phyloP scores from a whole-genome alignment of 2,797 vertebrate genomes.

The Chiroxiphia lanceolata region DNA sequence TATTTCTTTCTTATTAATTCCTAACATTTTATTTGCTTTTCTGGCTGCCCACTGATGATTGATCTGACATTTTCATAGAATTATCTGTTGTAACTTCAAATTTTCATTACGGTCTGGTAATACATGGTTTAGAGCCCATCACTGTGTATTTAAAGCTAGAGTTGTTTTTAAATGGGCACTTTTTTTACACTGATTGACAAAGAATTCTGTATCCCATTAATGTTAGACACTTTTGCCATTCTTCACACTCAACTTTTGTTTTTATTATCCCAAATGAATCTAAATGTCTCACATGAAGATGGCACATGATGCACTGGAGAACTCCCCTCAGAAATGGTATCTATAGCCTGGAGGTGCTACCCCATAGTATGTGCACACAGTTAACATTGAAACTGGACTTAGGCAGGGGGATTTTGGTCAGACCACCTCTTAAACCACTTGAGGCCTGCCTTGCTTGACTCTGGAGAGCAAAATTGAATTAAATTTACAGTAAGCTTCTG shows the following conservation, averaged over 20 bases:
- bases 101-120: neutral
- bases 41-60: neutral
- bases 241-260: neutral
- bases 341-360: neutral
- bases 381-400: neutral
- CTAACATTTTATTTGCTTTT: neutral
- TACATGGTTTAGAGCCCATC: neutral
- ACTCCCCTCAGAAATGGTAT: neutral
- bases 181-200: neutral
- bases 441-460: neutral
- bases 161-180: neutral
- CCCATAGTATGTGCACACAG: neutral
- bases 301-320: neutral
- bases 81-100: neutral
- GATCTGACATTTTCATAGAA: conserved; percentile 9
- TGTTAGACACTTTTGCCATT: neutral
- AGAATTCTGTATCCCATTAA: neutral
- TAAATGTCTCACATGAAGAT: neutral
- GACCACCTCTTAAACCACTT: neutral
- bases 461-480: neutral
- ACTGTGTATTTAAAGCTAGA: neutral
- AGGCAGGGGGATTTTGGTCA: neutral
- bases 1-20: neutral
- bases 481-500: neutral
- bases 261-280: neutral